Base-by-base conservation (phyloP, 2,113 vertebrate species). In the Xenotilapia flavipinnis region DNA sequence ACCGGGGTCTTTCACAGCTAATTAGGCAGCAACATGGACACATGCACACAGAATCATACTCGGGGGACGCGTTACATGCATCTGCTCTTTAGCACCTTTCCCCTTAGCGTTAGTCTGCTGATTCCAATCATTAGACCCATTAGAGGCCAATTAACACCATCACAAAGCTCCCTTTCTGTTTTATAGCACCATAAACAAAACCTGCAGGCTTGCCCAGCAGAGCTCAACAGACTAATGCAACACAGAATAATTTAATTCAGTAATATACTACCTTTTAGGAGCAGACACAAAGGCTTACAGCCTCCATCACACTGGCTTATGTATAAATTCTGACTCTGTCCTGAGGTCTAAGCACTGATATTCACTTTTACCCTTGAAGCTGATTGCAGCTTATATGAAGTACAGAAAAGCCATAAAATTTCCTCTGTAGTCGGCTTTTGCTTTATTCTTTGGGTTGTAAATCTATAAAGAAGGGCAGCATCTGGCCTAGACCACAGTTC, bases 111-210 rank as follows among this genome's bases (percentile, higher is more conserved):
- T 83, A 82, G 77, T 65, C 81, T 90, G 90, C 88, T 83, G 38
- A 93, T 94, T 91, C 89, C 82, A 94, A 89, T 90, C 90, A 95
- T 95, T 94, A 95, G 84, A 83, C 85, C 90, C 94, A 96, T 95
- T 95, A 95, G 91, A 92, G 93, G 86, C 90, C 90, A 94, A 95
- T 96, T 96, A 95, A 93, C 93, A 90, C 81, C 11, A 65, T 86
- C 92, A 94, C 95, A 95, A 94, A 93, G 90, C 92, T 85, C 79
- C 89, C 87, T 94, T 91, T 89, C 93, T 80, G 83, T 90, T 96
- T 96, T 94, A 96, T 81, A 82, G 90, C 91, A 90, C 92, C 47
- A 83, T 96, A 93, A 95, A 95, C 93, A 95, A 82, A 93, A 92
- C 87, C 86, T 86, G 73, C 62, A 90, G 94, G 77, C 90, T 54